Base-by-base conservation (phyloP, 2,797 vertebrate species). In the Pyrocephalus nanus region DNA sequence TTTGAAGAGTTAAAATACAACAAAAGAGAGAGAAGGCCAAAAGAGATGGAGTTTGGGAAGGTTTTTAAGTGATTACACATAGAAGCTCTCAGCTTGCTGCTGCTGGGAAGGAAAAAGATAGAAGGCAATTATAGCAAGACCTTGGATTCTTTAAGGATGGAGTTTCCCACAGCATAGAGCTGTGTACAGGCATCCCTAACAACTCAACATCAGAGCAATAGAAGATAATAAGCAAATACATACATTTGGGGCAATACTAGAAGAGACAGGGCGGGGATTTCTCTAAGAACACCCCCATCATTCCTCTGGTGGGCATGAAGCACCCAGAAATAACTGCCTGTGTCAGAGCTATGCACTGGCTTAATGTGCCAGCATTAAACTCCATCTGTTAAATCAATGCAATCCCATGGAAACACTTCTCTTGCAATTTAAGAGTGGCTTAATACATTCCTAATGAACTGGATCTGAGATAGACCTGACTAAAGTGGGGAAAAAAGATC, bases 361-460 rank as follows among this genome's bases (percentile, higher is more conserved):
- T 94, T 92, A 83, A 80, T 42, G 72, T 3, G 11, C 42, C 73
- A 80, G 32, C 69, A 84, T 45, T 45, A 84, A 90, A 78, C 58
- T 69, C 83, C 80, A 91, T 84, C 79, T 94, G 79, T 81, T 94
- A 81, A 62, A 81, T 57, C 0, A 0, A 62, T 36, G 82, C 69
- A 92, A 75, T 90, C 75, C 87, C 90, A 74, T 3, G 65, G 72
- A 89, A 95, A 92, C 75, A 42, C 54, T 85, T 67, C 51, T 53
- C 60, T 17, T 80, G 57, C 48, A 65, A 38, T 65, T 83, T 57
- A 79, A 76, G 81, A 83, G 54, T 51, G 47, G 26, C 12, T 95
- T 90, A 81, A 90, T 77, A 80, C 50, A 58, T 67, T 92, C 76
- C 62, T 83, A 80, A 93, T 80, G 82, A 93, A 71, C 65, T 72